Evolutionary conservation across 2,797 vertebrate species (phyloP).

Genomic region (Crax fasciolata): DNA sequence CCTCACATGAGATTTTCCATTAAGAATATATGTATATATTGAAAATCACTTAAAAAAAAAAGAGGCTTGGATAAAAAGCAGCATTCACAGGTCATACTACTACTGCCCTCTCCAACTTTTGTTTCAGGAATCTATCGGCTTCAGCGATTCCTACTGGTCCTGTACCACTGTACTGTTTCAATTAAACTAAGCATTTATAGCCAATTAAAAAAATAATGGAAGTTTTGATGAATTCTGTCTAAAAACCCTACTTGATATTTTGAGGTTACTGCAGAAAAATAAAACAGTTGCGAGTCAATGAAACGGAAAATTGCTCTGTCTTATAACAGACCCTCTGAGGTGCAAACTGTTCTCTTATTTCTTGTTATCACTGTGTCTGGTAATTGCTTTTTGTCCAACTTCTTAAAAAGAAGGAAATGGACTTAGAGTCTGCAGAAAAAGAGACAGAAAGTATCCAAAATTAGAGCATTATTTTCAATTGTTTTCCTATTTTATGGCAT

Average conservation of each 20-base stretch:
- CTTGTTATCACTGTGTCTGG: constrained; percentile 58
- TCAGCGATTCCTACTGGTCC: neutral
- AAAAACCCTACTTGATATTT: constrained; percentile 20
- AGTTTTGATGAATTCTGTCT: constrained; percentile 1
- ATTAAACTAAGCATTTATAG: constrained; percentile 41
- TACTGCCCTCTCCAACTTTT: neutral
- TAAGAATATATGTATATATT: neutral
- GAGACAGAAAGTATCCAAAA: constrained; percentile 12
- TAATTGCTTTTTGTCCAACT: constrained; percentile 69
- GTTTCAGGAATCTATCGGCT: neutral
- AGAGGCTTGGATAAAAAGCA: neutral
- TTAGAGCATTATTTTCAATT: neutral
- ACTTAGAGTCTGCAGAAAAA: constrained; percentile 28
- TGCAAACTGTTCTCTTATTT: constrained; percentile 60
- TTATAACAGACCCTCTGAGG: constrained; percentile 58
- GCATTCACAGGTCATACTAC: neutral
- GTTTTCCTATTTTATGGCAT: neutral
- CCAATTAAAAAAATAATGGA: constrained; percentile 48
- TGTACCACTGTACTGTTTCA: constrained; percentile 1
- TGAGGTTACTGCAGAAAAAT: constrained; percentile 58
- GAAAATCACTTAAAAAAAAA: neutral
- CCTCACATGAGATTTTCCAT: neutral
- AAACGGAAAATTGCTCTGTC: constrained; percentile 71
- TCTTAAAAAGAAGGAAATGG: constrained; percentile 9
- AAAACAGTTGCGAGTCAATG: constrained; percentile 64